Conservation (phyloP, 2,113 vertebrate species). For the Lanius collurio region DNA sequence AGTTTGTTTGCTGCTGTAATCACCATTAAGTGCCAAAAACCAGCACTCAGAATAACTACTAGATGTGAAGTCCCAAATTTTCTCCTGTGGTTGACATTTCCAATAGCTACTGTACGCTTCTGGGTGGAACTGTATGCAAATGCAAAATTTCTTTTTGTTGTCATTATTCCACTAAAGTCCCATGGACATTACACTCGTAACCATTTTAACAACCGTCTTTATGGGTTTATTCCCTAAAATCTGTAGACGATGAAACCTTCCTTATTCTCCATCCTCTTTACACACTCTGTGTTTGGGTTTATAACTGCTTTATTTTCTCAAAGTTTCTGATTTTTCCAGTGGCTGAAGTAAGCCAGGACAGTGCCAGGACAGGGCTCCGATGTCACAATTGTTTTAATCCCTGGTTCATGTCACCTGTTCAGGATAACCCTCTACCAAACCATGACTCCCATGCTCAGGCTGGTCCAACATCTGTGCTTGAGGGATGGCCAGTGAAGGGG, state of each 20-base stretch:
- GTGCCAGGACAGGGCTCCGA: background rate
- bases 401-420: background rate
- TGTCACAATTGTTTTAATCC: background rate
- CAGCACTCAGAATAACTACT: background rate
- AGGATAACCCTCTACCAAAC: background rate
- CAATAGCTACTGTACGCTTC: background rate
- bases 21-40: background rate
- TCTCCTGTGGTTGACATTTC: background rate
- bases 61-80: background rate
- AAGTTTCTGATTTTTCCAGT: background rate
- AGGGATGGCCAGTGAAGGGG: background rate
- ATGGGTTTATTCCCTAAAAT: background rate
- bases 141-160: background rate
- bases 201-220: background rate
- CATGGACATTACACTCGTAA: background rate
- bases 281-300: background rate
- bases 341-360: background rate
- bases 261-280: background rate
- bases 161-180: background rate
- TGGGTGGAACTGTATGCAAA: background rate
- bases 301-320: background rate
- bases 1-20: background rate
- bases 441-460: background rate
- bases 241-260: background rate
- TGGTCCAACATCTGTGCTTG: background rate